These are phyloP conservation scores for Euborellia annulipes DNA, from an alignment of 1,140 invertebrate species.

Conservation along the genomic window DNA sequence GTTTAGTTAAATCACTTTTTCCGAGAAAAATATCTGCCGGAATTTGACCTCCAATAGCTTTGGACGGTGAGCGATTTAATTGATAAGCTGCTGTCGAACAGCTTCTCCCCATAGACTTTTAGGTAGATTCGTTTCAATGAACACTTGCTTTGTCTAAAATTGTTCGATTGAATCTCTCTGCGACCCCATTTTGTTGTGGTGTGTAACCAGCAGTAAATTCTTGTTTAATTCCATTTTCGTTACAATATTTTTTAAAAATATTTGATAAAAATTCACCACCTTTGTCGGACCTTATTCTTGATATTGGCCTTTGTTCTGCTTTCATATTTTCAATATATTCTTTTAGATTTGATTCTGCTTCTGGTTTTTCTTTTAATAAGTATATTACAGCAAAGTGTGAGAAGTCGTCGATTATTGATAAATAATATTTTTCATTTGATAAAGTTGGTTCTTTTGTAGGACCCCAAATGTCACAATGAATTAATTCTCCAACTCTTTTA, in stretches of 20 bases:
- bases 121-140: background rate
- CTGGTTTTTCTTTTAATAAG: background rate
- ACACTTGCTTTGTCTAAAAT: no score
- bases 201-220: background rate
- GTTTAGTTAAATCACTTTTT: conserved; percentile 1
- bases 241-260: background rate
- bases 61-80: background rate
- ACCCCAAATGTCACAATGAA: no score
- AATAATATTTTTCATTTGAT: conserved; percentile 1
- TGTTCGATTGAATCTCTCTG: background rate
- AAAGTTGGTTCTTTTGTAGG: no score
- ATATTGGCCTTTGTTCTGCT: background rate
- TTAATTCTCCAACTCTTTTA: no score
- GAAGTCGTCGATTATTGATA: background rate
- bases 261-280: background rate
- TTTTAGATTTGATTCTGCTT: background rate
- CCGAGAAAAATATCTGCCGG: background rate
- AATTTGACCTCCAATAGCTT: background rate
- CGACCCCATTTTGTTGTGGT: background rate
- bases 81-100: background rate
- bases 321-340: background rate
- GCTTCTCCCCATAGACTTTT: background rate
- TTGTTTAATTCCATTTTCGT: background rate
- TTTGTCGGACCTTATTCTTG: conserved; percentile 1
- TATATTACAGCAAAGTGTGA: background rate